Evolutionary conservation across 2,113 vertebrate species (phyloP).

Genomic region (Atractosteus spatula): DNA sequence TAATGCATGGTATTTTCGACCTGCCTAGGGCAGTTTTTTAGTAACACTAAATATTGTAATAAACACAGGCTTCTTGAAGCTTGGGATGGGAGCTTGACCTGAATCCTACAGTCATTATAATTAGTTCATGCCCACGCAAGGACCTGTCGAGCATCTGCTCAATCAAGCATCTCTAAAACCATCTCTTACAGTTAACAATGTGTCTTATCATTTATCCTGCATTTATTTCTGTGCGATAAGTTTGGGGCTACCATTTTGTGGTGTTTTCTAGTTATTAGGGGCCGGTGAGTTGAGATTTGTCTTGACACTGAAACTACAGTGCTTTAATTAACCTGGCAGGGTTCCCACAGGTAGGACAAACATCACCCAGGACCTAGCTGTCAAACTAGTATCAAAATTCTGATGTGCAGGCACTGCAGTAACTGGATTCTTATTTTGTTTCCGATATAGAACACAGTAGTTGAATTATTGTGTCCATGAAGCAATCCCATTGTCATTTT

Average conservation of each 20-base stretch:
- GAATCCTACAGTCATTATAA: slow-evolving; percentile 34
- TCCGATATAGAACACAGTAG: slow-evolving; percentile 35
- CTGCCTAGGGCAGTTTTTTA: slow-evolving; percentile 26
- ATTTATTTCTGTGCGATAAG: slow-evolving; percentile 36
- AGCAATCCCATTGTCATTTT: too few species aligned
- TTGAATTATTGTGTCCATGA: slow-evolving; percentile 27
- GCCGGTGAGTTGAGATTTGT: background rate
- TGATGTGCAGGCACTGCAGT: slow-evolving; percentile 33
- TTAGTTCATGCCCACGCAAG: slow-evolving; percentile 36
- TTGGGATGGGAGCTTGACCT: slow-evolving; percentile 18
- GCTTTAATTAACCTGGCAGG: slow-evolving; percentile 41
- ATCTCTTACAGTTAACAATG: slow-evolving; percentile 46
- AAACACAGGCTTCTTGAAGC: slow-evolving; percentile 30
- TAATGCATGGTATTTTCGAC: slow-evolving; percentile 32
- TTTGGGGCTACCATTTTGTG: background rate
- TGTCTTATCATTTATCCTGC: slow-evolving; percentile 43
- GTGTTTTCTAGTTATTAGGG: background rate
- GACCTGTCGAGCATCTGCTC: slow-evolving; percentile 21
- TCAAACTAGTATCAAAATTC: slow-evolving; percentile 38
- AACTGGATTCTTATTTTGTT: slow-evolving; percentile 44
- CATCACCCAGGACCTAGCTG: slow-evolving; percentile 36
- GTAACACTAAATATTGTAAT: slow-evolving; percentile 44
- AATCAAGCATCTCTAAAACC: slow-evolving; percentile 40
- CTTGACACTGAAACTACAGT: background rate
- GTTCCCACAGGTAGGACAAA: slow-evolving; percentile 11